phyloP scores from a whole-genome alignment of 2,113 vertebrate genomes.

The Tachysurus fulvidraco region DNA sequence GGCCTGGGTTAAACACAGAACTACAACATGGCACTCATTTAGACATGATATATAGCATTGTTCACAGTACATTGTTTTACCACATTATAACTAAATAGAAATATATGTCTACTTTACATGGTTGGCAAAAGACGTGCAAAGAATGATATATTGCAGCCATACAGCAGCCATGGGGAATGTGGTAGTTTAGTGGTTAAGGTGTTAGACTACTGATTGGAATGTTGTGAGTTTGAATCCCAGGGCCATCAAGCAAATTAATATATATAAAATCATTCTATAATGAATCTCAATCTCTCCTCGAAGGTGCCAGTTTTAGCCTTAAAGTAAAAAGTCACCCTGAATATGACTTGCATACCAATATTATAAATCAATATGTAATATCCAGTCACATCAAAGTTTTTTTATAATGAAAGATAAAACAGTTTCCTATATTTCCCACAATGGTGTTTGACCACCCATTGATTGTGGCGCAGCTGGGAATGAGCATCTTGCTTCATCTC shows the following conservation, averaged over 20 bases:
- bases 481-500: neutral
- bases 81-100: neutral
- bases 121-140: neutral
- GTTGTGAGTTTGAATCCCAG: no score
- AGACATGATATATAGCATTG: neutral
- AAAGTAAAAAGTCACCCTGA: neutral
- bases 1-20: neutral
- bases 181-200: no score
- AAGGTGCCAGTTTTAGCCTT: neutral
- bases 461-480: neutral
- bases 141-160: neutral
- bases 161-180: no score
- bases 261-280: no score
- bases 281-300: no score
- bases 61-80: neutral
- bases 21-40: neutral
- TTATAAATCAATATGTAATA: neutral
- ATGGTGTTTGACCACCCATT: neutral
- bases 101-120: neutral
- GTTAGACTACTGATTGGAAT: no score
- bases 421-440: neutral
- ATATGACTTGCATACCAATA: neutral
- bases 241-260: no score
- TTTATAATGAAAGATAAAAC: neutral
- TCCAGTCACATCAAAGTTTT: slow-evolving; percentile 6